Evolutionary conservation across 2,888 invertebrate species (phyloP), one percentile per base, ranked within the genome.

Genomic region (Folsomia candida): DNA sequence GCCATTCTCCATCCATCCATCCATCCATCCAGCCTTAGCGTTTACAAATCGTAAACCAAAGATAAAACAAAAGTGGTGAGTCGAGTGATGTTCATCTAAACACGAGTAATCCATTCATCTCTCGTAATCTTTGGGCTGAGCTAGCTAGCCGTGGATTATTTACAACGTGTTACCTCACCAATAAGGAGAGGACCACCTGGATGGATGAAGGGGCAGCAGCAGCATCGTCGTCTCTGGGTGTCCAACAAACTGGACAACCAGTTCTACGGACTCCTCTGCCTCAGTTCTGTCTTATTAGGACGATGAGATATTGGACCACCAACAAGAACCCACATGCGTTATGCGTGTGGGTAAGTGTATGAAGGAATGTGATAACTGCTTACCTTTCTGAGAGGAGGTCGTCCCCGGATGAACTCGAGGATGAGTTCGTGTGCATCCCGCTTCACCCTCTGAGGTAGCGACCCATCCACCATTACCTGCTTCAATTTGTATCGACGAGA

Each of bases 401-500:
- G 88, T 82, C 95, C 95, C 83, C 96, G 88, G 83, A 97, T 97
- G 86, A 97, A 97, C 83, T 97, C 96, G 82, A 97, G 88, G 82
- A 97, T 97, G 85, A 97, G 89, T 72, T 92, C 93, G 83, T 96
- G 96, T 27, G 96, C 96, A 86, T 96, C 95, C 85, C 94, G 94
- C 84, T 93, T 94, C 70, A 94, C 91, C 83, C 90, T 83, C 65
- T 84, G 85, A 0, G 88, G 87, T 81, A 93, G 88, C 83, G 90
- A 89, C 63, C 92, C 92, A 82, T 93, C 91, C 51, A 92, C 89
- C 88, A 88, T 88, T 76, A 89, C 89, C 86, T 95, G 95, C 82
- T 92, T 89, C 80, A 97, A 86, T 81, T 91, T 93, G 85, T 94
- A 97, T 82, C 94, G 85, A 83, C 92, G 89, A 73, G 92, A 90